phyloP scores from a whole-genome alignment of 1,140 invertebrate species.

The Antheraea mylitta region DNA sequence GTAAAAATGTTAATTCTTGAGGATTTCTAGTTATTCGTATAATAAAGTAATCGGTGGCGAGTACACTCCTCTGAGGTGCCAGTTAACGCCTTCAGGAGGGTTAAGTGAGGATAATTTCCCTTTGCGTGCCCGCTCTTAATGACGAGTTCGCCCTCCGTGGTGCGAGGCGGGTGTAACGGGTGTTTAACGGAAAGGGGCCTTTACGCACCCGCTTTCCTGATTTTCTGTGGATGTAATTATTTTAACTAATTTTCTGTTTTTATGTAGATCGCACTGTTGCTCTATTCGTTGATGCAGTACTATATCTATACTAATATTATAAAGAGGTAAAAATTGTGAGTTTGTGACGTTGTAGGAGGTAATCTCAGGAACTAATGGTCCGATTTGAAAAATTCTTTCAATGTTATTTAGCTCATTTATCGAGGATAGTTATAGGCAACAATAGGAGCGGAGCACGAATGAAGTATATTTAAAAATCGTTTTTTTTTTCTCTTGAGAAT shows the following conservation, averaged over 20 bases:
- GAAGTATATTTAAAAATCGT: neutral
- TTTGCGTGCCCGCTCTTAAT: conserved; percentile 73
- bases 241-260: conserved; percentile 5
- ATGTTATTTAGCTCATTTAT: too few species aligned
- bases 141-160: conserved; percentile 34
- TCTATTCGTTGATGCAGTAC: neutral
- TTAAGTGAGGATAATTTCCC: conserved; percentile 77
- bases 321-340: too few species aligned
- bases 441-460: neutral
- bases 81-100: conserved; percentile 76
- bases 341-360: too few species aligned
- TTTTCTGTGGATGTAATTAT: neutral
- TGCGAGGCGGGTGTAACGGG: neutral
- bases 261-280: neutral
- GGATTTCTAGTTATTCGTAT: conserved; percentile 69
- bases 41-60: conserved; percentile 70
- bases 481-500: too few species aligned
- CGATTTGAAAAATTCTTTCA: too few species aligned
- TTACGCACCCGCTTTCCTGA: conserved; percentile 5
- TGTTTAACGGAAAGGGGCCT: conserved; percentile 12
- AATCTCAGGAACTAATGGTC: too few species aligned
- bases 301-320: too few species aligned
- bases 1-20: conserved; percentile 19
- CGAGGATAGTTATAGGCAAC: too few species aligned
- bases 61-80: conserved; percentile 68